A percentile compares a stretch with the other conserved stretches of the same genome.
phyloP scores from a whole-genome alignment of 2,888 invertebrate species.

The Amphipyra berbera region DNA sequence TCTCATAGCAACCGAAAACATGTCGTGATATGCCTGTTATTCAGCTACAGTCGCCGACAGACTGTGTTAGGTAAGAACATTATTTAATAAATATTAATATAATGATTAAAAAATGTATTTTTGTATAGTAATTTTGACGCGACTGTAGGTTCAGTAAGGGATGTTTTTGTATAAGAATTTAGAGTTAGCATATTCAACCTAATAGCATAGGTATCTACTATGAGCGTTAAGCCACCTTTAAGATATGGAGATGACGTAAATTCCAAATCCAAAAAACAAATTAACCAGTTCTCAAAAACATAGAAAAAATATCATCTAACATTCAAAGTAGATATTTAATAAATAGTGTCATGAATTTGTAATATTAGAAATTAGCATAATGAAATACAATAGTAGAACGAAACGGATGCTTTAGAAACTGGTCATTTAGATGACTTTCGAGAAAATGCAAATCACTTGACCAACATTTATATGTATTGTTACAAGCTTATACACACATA shows the following conservation, averaged over 20 bases:
- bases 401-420: slow-evolving; percentile 30
- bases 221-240: no score
- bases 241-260: no score
- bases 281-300: slow-evolving; percentile 15
- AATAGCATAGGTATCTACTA: no score
- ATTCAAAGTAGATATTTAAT: slow-evolving; percentile 28
- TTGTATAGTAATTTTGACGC: no score
- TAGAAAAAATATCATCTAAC: slow-evolving; percentile 11
- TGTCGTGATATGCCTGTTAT: slow-evolving; percentile 18
- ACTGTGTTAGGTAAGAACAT: background rate
- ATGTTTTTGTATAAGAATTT: no score
- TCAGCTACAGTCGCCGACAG: slow-evolving; percentile 40
- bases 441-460: slow-evolving; percentile 52
- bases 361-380: slow-evolving; percentile 29
- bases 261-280: background rate
- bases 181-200: no score
- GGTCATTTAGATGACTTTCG: slow-evolving; percentile 42
- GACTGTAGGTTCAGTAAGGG: no score
- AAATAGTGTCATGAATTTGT: slow-evolving; percentile 24
- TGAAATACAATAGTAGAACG: slow-evolving; percentile 27
- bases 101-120: no score
- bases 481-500: slow-evolving; percentile 8
- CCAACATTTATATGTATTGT: slow-evolving; percentile 16
- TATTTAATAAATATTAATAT: no score
- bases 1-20: slow-evolving; percentile 21